Evolutionary conservation across 2,888 invertebrate species (phyloP).

Genomic region (Eristalis intricaria): DNA sequence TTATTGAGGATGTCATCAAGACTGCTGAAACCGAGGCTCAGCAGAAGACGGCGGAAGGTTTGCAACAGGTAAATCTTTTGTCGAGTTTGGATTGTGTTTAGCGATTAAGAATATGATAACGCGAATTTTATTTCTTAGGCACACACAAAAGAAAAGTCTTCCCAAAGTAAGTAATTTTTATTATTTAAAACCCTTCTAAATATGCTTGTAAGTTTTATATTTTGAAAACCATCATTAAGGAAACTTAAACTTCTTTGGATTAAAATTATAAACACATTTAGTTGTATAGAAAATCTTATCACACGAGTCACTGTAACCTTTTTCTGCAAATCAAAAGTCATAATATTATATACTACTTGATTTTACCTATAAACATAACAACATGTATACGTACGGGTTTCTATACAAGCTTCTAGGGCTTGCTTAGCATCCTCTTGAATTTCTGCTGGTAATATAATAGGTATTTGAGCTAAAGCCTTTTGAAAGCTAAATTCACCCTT

Average conservation of each 20-base stretch:
- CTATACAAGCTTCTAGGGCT: conserved; percentile 76
- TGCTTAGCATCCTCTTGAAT: conserved; percentile 75
- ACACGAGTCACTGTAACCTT: conserved; percentile 77
- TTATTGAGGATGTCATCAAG: conserved; percentile 84
- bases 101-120: conserved; percentile 8
- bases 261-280: conserved; percentile 77
- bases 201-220: conserved; percentile 8
- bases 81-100: conserved; percentile 1
- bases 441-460: conserved; percentile 77
- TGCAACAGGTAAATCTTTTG: conserved; percentile 81
- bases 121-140: conserved; percentile 51
- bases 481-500: conserved; percentile 78
- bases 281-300: conserved; percentile 76
- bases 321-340: conserved; percentile 74
- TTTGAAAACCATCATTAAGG: conserved; percentile 73
- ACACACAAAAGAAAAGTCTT: conserved; percentile 77
- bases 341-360: no score
- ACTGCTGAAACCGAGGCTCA: conserved; percentile 84
- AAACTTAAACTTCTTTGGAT: conserved; percentile 77
- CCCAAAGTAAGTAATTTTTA: conserved; percentile 77
- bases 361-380: not conserved
- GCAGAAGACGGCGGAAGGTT: conserved; percentile 81
- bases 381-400: conserved; percentile 76
- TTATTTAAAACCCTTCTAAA: not conserved
- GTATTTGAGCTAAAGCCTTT: conserved; percentile 78